Base-by-base conservation (phyloP, 2,113 vertebrate genomes). In the Octodon degus region DNA sequence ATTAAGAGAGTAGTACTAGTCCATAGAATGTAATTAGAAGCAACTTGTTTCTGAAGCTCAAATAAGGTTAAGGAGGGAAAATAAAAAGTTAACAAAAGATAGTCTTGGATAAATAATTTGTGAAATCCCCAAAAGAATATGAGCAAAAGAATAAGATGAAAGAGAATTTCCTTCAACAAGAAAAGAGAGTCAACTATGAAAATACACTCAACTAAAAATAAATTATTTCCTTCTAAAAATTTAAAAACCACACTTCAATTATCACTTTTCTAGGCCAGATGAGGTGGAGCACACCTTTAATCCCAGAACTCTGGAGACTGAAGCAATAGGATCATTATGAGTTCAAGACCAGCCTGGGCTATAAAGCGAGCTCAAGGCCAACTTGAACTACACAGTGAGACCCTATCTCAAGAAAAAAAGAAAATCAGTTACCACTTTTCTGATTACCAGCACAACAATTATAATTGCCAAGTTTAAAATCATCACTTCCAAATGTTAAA, bases 141-240 rank as follows among this genome's bases (percentile, higher is more conserved):
- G 5, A 93, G 16, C 19, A 65, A 63, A 90, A 97, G 32, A 65
- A 87, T 34, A 67, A 92, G 43, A 96, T 62, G 8, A 93, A 87
- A 88, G 13, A 70, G 83, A 87, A 93, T 25, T 84, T 62, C 13
- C 77, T 53, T 86, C 55, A 80, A 1, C 34, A 90, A 74, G 1
- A 93, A 76, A 53, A n/a, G 79, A 70, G 34, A 81, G 94, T 85
- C 72, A 89, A 91, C 43, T 68, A 80, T 77, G 34, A 76, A 81
- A 80, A 81, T 92, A 14, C 30, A 63, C 24, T 89, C 40, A 85
- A 32, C 55, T 89, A 81, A 90, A 91, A 76, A 67, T 30, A 96
- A 92, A 79, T n/a, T n/a, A 34, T 43, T 85, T 92, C 58, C n/a
- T 68, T 89, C 70, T 40, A 87, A 55, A 82, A 20, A 92, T 4